Evolutionary conservation across 2,113 vertebrate species (phyloP).

Genomic region (Oreotrochilus melanogaster): DNA sequence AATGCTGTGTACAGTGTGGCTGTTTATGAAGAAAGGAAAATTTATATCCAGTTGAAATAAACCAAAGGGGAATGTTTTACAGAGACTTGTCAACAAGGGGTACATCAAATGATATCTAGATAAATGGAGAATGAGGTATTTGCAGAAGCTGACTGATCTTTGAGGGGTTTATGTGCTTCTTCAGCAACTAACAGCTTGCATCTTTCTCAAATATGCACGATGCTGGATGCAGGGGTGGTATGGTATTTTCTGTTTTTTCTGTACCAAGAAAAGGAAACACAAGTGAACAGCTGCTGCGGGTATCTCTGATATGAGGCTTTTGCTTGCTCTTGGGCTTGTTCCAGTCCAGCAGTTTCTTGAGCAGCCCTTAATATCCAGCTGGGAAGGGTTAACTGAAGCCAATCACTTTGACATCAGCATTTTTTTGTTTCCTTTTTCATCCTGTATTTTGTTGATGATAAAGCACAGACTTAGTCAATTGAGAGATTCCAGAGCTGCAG

Average conservation of each 20-base stretch:
- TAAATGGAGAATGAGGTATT: background rate
- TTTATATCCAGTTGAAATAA: slow-evolving; percentile 63
- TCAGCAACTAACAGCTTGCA: background rate
- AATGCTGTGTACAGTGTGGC: slow-evolving; percentile 67
- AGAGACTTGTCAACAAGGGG: background rate
- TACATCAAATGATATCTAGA: background rate
- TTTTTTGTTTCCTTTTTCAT: slow-evolving; percentile 58
- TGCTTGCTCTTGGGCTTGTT: background rate
- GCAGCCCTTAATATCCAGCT: slow-evolving; percentile 36
- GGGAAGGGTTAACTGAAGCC: slow-evolving; percentile 62
- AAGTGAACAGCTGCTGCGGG: background rate
- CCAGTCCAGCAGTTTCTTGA: slow-evolving; percentile 29
- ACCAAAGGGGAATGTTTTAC: slow-evolving; percentile 22
- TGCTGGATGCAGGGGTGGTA: background rate
- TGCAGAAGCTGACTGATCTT: background rate
- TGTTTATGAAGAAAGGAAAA: slow-evolving; percentile 61
- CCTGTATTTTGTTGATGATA: slow-evolving; percentile 71
- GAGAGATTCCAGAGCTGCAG: slow-evolving; percentile 75
- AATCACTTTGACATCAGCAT: slow-evolving; percentile 34
- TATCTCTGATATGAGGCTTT: background rate
- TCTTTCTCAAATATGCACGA: background rate
- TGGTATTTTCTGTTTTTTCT: background rate
- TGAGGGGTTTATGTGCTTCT: background rate
- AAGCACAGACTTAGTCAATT: slow-evolving; percentile 75
- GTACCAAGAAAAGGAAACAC: background rate